Conservation (phyloP, 1,140 invertebrate genomes). For the Diabrotica undecimpunctata region DNA sequence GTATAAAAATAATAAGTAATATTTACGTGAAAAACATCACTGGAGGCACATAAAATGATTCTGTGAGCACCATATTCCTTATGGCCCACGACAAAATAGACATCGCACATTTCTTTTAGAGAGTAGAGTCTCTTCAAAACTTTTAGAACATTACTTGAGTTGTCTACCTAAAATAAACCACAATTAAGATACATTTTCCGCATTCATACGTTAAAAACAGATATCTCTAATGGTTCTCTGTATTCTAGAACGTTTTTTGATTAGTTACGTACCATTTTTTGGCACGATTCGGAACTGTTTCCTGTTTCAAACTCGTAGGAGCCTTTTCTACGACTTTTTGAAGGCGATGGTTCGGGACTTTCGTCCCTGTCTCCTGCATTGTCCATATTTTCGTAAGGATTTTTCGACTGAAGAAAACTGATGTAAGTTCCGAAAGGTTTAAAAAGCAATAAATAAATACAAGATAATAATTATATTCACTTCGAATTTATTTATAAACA, state of each 20-base stretch:
- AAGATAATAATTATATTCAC: background rate
- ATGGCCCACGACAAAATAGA: slow-evolving; percentile 40
- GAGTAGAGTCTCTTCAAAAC: slow-evolving; percentile 39
- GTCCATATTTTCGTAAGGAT: slow-evolving; percentile 1
- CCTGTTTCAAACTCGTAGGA: background rate
- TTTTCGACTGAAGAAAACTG: background rate
- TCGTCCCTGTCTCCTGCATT: background rate
- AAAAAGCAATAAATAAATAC: background rate
- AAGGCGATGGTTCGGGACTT: slow-evolving; percentile 10
- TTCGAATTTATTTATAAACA: background rate
- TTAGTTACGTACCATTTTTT: slow-evolving; percentile 19
- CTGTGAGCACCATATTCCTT: slow-evolving; percentile 83
- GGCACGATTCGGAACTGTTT: slow-evolving; percentile 19
- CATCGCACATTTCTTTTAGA: slow-evolving; percentile 43
- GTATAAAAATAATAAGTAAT: background rate
- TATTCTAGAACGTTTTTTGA: slow-evolving; percentile 1
- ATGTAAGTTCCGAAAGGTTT: background rate
- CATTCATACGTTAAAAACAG: background rate
- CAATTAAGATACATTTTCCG: background rate
- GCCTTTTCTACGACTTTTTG: slow-evolving; percentile 9
- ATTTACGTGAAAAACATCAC: slow-evolving; percentile 88
- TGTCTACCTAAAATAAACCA: slow-evolving; percentile 32
- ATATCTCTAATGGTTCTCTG: background rate
- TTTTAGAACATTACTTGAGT: slow-evolving; percentile 41
- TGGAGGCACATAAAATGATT: slow-evolving; percentile 89